These are phyloP conservation scores for Cettia cetti DNA, from an alignment of 2,113 vertebrate species.

Conservation along the genomic window DNA sequence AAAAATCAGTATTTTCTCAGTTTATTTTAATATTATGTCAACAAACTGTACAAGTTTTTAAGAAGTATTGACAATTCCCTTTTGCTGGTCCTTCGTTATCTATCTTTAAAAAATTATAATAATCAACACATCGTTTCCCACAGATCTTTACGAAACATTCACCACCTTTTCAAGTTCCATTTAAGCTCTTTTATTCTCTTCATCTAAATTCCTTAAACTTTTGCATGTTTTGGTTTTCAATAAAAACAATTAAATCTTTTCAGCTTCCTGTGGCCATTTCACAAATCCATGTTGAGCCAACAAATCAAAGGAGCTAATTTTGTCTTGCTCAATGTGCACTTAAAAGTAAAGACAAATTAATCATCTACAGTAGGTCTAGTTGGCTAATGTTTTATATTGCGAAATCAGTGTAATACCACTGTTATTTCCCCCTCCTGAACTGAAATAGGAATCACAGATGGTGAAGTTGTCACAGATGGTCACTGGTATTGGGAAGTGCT, in stretches of 20 bases:
- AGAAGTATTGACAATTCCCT: background rate
- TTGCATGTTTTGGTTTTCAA: background rate
- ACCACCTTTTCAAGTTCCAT: background rate
- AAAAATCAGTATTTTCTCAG: background rate
- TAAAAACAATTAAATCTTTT: slow-evolving; percentile 19
- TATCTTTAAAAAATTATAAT: background rate
- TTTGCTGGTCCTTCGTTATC: background rate
- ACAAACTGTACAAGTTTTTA: background rate
- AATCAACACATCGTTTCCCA: background rate
- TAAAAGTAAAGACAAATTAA: slow-evolving; percentile 41
- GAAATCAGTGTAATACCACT: background rate
- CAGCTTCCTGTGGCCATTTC: background rate
- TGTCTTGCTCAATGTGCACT: background rate
- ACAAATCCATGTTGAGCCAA: slow-evolving; percentile 14
- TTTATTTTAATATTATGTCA: background rate
- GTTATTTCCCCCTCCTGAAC: background rate
- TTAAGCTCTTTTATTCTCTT: background rate
- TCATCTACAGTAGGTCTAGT: background rate
- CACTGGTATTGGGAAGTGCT: background rate
- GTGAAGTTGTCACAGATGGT: slow-evolving; percentile 27
- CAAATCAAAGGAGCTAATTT: slow-evolving; percentile 46
- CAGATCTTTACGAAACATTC: background rate
- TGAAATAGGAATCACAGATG: slow-evolving; percentile 32
- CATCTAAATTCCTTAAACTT: slow-evolving; percentile 15
- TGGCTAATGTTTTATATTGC: slow-evolving; percentile 4